Evolutionary conservation across 2,888 invertebrate genomes (phyloP).

Genomic region (Tetranychus truncatus): DNA sequence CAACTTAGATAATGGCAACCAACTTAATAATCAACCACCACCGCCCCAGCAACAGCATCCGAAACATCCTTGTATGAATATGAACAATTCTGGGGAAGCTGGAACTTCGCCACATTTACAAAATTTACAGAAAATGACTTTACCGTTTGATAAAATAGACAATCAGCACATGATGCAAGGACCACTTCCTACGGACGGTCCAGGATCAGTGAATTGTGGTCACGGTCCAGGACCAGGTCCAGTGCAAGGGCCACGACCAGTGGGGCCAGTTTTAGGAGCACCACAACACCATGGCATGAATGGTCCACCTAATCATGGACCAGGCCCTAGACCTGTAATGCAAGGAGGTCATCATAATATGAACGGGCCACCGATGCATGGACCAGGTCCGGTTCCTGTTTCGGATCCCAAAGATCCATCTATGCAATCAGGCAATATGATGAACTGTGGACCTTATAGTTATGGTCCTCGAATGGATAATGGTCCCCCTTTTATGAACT

Average conservation of each 20-base stretch:
- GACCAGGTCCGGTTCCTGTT: background rate
- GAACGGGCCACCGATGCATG: background rate
- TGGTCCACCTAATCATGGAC: background rate
- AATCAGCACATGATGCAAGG: background rate
- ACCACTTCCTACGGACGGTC: conserved; percentile 12
- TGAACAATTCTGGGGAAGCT: background rate
- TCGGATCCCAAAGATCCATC: background rate
- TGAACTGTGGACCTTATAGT: background rate
- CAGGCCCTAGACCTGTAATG: background rate
- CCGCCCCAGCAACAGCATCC: background rate
- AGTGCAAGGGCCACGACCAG: too few species aligned
- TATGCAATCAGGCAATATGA: background rate
- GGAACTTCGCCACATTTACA: conserved; percentile 26
- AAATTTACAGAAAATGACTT: conserved; percentile 28
- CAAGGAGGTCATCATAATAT: background rate
- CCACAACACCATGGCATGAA: background rate
- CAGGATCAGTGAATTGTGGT: background rate
- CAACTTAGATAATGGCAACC: background rate
- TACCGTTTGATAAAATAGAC: conserved; percentile 24
- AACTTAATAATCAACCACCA: background rate
- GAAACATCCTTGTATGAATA: background rate
- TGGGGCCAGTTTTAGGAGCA: background rate
- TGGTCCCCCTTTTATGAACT: background rate
- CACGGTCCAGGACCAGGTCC: background rate
- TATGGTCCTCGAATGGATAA: conserved; percentile 9